phyloP scores from a whole-genome alignment of 1,140 invertebrate genomes.

The Brachionus rotundiformis region DNA sequence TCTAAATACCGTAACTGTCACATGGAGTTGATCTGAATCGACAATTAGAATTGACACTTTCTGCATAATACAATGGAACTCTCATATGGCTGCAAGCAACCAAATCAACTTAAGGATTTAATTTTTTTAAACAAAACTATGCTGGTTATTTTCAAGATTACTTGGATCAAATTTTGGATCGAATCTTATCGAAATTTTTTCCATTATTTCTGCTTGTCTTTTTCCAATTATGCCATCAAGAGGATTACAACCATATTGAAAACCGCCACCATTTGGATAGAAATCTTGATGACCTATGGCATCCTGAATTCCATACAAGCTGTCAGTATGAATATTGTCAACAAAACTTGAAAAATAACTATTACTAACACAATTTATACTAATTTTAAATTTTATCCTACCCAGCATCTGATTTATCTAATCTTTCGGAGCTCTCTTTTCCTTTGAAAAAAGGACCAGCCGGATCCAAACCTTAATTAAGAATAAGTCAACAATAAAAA shows the following conservation, averaged over 20 bases:
- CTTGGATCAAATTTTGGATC: conserved; percentile 38
- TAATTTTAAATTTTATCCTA: conserved; percentile 65
- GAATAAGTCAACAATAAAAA: conserved; percentile 58
- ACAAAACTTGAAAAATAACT: conserved; percentile 69
- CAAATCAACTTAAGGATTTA: conserved; percentile 10
- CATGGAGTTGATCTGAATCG: conserved; percentile 23
- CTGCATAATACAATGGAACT: conserved; percentile 31
- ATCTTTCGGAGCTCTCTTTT: conserved; percentile 75
- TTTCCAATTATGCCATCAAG: background rate
- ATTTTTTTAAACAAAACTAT: background rate
- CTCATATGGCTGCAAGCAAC: conserved; percentile 47
- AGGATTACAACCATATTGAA: conserved; percentile 63
- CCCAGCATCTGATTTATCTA: conserved; percentile 82
- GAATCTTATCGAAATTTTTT: conserved; percentile 22
- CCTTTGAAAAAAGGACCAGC: conserved; percentile 87
- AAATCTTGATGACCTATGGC: conserved; percentile 68
- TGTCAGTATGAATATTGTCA: conserved; percentile 91
- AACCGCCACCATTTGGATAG: conserved; percentile 59
- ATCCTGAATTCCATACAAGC: conserved; percentile 62
- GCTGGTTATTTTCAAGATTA: background rate
- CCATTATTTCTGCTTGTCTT: background rate
- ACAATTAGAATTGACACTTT: conserved; percentile 41
- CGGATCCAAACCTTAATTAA: conserved; percentile 72
- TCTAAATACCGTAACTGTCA: conserved; percentile 3
- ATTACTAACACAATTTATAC: background rate